Evolutionary conservation across 2,888 invertebrate species (phyloP).

Genomic region (Volucella zonaria): DNA sequence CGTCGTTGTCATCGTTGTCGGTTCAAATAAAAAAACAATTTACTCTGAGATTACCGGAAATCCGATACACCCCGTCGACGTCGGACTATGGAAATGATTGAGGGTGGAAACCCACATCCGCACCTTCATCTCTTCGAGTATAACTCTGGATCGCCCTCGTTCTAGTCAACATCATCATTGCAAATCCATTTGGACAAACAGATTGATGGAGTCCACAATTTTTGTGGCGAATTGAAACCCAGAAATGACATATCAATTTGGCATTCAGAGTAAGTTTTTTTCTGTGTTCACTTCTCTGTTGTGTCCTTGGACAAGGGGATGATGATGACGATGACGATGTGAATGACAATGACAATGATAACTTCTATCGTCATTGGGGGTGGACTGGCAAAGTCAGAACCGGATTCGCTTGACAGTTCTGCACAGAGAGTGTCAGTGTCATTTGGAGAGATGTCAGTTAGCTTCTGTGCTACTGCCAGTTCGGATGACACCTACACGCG

Average conservation of each 20-base stretch:
- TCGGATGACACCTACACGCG: conserved; percentile 67
- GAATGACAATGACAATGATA: conserved; percentile 40
- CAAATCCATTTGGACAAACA: conserved; percentile 72
- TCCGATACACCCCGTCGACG: conserved; percentile 75
- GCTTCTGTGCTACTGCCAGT: conserved; percentile 56
- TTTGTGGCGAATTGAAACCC: conserved; percentile 63
- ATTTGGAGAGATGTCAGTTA: conserved; percentile 65
- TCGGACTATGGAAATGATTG: conserved; percentile 31
- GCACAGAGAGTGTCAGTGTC: conserved; percentile 62
- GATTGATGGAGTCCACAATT: conserved; percentile 67
- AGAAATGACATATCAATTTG: conserved; percentile 69
- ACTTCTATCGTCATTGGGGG: conserved; percentile 50
- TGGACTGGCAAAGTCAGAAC: conserved; percentile 55
- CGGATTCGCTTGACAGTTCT: conserved; percentile 66
- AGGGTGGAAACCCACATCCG: conserved; percentile 37
- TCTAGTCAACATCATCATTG: conserved; percentile 46
- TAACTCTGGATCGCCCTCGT: conserved; percentile 36
- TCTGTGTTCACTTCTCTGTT: background rate
- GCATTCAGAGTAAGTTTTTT: background rate
- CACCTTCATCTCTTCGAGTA: background rate
- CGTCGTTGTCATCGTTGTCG: background rate
- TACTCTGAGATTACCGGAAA: conserved; percentile 75
- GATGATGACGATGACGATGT: conserved; percentile 13
- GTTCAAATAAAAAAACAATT: conserved; percentile 68
- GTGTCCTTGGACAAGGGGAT: conserved; percentile 51